These are phyloP conservation scores for Arbacia lixula DNA, from an alignment of 53 echinoderm and acorn worm species.

Conservation along the genomic window DNA sequence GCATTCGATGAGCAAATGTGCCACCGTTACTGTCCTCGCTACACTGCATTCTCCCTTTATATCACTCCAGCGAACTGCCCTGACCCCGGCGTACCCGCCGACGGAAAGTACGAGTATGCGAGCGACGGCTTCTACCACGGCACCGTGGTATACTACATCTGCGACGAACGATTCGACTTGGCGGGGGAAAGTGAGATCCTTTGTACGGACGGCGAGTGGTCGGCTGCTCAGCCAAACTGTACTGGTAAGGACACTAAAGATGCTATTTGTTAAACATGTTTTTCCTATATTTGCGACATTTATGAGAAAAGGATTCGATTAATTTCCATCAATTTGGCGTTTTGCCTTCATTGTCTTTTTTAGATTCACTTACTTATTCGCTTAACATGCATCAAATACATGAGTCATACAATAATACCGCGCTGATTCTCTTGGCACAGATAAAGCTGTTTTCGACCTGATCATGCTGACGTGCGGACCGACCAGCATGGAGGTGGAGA, in stretches of 20 bases:
- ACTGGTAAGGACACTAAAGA: slow-evolving; percentile 16
- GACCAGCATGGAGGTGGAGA: slow-evolving; percentile 56
- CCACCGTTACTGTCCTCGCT: no score
- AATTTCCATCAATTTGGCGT: no score
- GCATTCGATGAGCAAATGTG: no score
- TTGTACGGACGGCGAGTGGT: slow-evolving; percentile 31
- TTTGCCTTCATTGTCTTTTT: no score
- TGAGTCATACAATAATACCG: no score
- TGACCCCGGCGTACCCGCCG: slow-evolving; percentile 19
- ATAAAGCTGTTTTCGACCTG: slow-evolving; percentile 8
- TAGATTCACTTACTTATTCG: no score
- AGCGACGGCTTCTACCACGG: slow-evolving; percentile 31
- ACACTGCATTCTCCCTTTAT: no score
- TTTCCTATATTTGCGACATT: no score
- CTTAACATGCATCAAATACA: no score
- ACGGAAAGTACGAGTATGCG: neutral
- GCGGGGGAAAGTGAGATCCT: neutral
- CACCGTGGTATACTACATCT: slow-evolving; percentile 23
- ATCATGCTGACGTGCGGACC: slow-evolving; percentile 53
- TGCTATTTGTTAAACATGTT: no score
- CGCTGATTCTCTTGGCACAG: no score
- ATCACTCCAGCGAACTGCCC: slow-evolving; percentile 46
- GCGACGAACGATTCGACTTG: slow-evolving; percentile 4
- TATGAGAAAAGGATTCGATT: no score
- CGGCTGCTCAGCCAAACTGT: slow-evolving; percentile 10